Base-by-base conservation (phyloP, 2,888 invertebrate species). In the Tachina lurida region DNA sequence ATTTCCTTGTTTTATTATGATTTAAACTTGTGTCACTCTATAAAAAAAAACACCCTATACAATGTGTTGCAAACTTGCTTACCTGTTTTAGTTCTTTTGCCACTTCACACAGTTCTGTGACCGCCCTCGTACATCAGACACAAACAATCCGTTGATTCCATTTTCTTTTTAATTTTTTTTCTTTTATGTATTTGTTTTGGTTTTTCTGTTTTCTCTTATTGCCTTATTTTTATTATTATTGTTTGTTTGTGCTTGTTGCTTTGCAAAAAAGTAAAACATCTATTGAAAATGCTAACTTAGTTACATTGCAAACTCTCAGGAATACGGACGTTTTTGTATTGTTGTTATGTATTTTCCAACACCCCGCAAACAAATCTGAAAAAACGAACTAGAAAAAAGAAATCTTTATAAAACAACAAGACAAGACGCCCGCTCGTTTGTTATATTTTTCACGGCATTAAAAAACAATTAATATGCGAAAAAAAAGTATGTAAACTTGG, bases 241-340 rank as follows among this genome's bases (percentile, higher is more conserved):
- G n/a, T n/a, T n/a, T 63, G 60, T 63, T 84, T 78, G 45, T 79
- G 84, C 58, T 67, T 71, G 62, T 71, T 80, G 81, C 63, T 78
- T 81, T 85, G 78, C 74, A 56, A 79, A 65, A 31, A 56, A 12
- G 5, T 45, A 19, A 78, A 62, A 78, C 52, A 60, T 47, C 68
- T 74, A 68, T 81, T 73, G 62, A 67, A 49, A 58, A 60, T 22
- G 43, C 41, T 12, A 63, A 19, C 45, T 80, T 74, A 87, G 86
- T 86, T 81, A 84, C 73, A 86, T 83, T 75, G 67, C 58, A 87
- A 86, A 81, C 83, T 84, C 81, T 86, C 74, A 75, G 86, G 76
- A 76, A 83, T 74, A 80, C 84, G 84, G 86, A 85, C 84, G 87
- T 47, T 70, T 39, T 80, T 74, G 10, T 63, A 9, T 68, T 73